Percentiles rank a stretch among this genome's conserved stretches.
These are phyloP conservation scores for Etheostoma nigrum DNA, from an alignment of 2,797 vertebrate genomes.

Conservation along the genomic window DNA sequence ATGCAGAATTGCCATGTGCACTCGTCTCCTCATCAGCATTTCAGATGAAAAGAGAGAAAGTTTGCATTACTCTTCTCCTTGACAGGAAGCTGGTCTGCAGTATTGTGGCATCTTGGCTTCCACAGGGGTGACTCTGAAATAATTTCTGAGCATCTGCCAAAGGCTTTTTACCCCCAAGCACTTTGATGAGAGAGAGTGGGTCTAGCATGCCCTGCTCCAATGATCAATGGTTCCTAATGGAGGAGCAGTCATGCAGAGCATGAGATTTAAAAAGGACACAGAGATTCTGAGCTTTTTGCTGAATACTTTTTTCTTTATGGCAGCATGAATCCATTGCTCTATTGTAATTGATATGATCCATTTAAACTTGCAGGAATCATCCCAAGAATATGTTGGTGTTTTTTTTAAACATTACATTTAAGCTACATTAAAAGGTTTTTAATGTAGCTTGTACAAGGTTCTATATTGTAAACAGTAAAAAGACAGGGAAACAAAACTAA, in stretches of 20 bases:
- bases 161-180: conserved; percentile 51
- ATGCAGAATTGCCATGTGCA: conserved; percentile 45
- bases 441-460: background rate
- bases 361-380: conserved; percentile 14
- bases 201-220: conserved; percentile 31
- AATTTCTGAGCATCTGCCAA: conserved; percentile 73
- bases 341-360: conserved; percentile 39
- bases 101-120: conserved; percentile 73
- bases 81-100: conserved; percentile 80
- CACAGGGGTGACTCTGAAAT: conserved; percentile 73
- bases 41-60: conserved; percentile 71
- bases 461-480: too few species aligned
- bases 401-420: too few species aligned
- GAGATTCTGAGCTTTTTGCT: conserved; percentile 11
- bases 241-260: conserved; percentile 42
- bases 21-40: conserved; percentile 76
- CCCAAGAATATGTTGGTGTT: conserved; percentile 38
- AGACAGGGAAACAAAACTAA: too few species aligned
- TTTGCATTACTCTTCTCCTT: conserved; percentile 74
- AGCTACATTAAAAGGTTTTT: background rate
- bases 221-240: conserved; percentile 74
- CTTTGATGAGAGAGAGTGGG: conserved; percentile 63
- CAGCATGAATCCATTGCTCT: conserved; percentile 19
- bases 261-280: conserved; percentile 37
- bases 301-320: conserved; percentile 17